Conservation (phyloP, 1,140 invertebrate genomes). For the Drosophila lini region DNA sequence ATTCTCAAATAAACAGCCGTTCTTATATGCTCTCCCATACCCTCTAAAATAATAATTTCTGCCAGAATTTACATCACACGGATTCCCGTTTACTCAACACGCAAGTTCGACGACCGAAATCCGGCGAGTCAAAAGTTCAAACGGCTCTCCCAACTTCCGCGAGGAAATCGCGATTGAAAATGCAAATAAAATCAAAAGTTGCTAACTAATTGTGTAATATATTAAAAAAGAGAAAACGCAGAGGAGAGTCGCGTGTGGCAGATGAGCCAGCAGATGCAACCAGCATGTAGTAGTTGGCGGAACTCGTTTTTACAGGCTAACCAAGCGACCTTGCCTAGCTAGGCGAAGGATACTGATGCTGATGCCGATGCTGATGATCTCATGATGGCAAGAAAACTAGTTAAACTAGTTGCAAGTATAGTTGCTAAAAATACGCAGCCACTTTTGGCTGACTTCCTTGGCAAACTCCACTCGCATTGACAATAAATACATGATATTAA, state of each 20-base stretch:
- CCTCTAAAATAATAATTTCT: neutral
- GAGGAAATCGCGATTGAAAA: slow-evolving; percentile 72
- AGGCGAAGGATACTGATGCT: slow-evolving; percentile 55
- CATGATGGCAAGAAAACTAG: slow-evolving; percentile 46
- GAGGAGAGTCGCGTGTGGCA: slow-evolving; percentile 60
- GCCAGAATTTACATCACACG: slow-evolving; percentile 17
- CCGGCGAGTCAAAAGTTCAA: slow-evolving; percentile 63
- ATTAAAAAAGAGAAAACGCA: slow-evolving; percentile 67
- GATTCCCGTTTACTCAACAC: neutral
- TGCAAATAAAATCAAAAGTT: slow-evolving; percentile 68
- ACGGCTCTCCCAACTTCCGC: slow-evolving; percentile 44
- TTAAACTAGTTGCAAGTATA: slow-evolving; percentile 61
- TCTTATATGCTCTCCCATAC: neutral
- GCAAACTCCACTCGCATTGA: slow-evolving; percentile 45
- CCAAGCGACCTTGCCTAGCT: slow-evolving; percentile 59
- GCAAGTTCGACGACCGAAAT: slow-evolving; percentile 56
- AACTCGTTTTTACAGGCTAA: slow-evolving; percentile 41
- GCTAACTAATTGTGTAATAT: slow-evolving; percentile 70
- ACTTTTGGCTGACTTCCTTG: slow-evolving; percentile 11
- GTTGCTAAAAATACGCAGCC: slow-evolving; percentile 66
- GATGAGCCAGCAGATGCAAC: slow-evolving; percentile 42
- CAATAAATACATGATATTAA: slow-evolving; percentile 43
- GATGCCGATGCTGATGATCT: slow-evolving; percentile 39
- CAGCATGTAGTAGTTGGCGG: slow-evolving; percentile 14
- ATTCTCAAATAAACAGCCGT: neutral